Percentiles rank a stretch among this genome's conserved stretches.
Conservation (phyloP, 2,888 invertebrate species). For the Neocrepidodera transversa region DNA sequence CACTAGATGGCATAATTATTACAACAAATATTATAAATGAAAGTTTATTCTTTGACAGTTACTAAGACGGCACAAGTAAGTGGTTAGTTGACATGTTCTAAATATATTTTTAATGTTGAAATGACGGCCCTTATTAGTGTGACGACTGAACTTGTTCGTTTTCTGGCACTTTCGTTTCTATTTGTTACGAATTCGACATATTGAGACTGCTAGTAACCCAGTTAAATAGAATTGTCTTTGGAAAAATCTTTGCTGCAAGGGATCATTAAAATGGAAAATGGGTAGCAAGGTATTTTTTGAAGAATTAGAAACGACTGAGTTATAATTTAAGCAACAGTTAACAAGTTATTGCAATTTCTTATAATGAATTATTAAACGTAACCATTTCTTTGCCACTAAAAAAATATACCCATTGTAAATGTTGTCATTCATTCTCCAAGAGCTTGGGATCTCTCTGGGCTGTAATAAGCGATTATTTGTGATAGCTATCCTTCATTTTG, state of each 20-base stretch:
- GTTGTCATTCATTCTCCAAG: constrained; percentile 55
- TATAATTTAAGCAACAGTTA: no score
- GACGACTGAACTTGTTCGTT: constrained; percentile 47
- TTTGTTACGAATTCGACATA: constrained; percentile 42
- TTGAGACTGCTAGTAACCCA: constrained; percentile 1
- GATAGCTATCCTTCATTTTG: constrained; percentile 57
- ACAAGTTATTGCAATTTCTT: constrained; percentile 24
- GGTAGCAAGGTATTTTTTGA: no score
- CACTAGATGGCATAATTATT: no score
- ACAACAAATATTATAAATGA: no score
- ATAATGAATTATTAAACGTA: constrained; percentile 24
- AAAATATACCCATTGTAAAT: constrained; percentile 51
- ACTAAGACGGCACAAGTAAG: constrained; percentile 33
- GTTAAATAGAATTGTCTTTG: neutral
- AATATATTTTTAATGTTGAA: constrained; percentile 49
- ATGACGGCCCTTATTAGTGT: constrained; percentile 47
- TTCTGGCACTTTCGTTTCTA: neutral
- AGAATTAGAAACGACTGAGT: no score
- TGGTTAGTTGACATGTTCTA: constrained; percentile 54
- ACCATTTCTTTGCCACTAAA: constrained; percentile 29
- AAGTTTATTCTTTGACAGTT: constrained; percentile 17
- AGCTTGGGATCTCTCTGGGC: constrained; percentile 50
- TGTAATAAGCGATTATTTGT: constrained; percentile 55
- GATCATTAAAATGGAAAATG: no score
- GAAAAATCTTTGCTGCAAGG: no score